Percentiles rank a stretch among this genome's conserved stretches.
Evolutionary conservation across 2,888 invertebrate genomes (phyloP).

Genomic region (Neoscelio sp.): DNA sequence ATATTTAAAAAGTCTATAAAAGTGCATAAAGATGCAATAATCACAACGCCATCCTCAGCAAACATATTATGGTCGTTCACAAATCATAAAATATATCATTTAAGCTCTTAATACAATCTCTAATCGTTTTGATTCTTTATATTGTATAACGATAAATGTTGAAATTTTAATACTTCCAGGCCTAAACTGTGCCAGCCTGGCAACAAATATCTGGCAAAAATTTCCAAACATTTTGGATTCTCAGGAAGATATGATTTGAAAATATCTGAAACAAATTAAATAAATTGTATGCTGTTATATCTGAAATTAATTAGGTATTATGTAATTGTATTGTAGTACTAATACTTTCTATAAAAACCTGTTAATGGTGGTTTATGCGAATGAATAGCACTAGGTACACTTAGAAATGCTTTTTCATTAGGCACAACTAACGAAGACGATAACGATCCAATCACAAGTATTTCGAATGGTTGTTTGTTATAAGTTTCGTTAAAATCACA

Average conservation of each 20-base stretch:
- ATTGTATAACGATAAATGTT: slow-evolving; percentile 84
- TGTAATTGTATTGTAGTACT: too few relatives aligned
- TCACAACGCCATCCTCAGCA: too few relatives aligned
- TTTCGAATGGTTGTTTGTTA: slow-evolving; percentile 95
- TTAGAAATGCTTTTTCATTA: slow-evolving; percentile 87
- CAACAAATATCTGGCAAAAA: slow-evolving; percentile 95
- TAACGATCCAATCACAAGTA: slow-evolving; percentile 87
- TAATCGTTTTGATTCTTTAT: slow-evolving; percentile 9
- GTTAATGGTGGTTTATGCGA: slow-evolving; percentile 97
- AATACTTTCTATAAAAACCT: slow-evolving; percentile 82
- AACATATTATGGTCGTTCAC: too few relatives aligned
- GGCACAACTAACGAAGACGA: slow-evolving; percentile 78
- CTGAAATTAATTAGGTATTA: too few relatives aligned
- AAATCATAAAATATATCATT: too few relatives aligned
- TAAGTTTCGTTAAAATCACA: slow-evolving; percentile 87
- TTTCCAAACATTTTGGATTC: slow-evolving; percentile 89
- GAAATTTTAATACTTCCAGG: slow-evolving; percentile 93
- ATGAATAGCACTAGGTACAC: slow-evolving; percentile 96
- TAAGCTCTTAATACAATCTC: too few relatives aligned
- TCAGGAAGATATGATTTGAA: slow-evolving; percentile 85
- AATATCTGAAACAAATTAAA: slow-evolving; percentile 84
- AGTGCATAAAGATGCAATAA: too few relatives aligned
- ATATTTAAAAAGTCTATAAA: too few relatives aligned
- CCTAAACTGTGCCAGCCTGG: slow-evolving; percentile 95
- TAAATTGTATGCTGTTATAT: too few relatives aligned